Percentiles rank a stretch among this genome's conserved stretches.
phyloP scores from a whole-genome alignment of 2,888 invertebrate species.

The Lepidochitona cinerea region DNA sequence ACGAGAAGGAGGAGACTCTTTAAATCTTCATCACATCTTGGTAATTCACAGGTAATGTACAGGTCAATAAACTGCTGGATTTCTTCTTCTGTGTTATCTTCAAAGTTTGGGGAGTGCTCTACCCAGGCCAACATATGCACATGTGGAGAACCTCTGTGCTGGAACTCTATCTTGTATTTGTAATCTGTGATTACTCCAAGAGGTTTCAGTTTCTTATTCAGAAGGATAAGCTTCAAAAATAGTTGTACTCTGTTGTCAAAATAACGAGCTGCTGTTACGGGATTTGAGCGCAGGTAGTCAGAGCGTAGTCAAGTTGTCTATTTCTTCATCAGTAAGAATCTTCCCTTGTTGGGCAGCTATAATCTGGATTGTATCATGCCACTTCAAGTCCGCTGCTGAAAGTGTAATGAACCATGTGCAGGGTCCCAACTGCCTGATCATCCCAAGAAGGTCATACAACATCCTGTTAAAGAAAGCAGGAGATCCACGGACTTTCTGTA shows the following conservation, averaged over 20 bases:
- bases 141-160: constrained; percentile 8
- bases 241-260: neutral
- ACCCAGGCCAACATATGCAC: neutral
- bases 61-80: neutral
- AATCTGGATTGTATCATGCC: neutral
- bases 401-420: constrained; percentile 7
- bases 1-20: neutral
- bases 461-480: constrained; percentile 5
- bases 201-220: neutral
- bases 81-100: neutral
- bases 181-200: neutral
- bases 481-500: constrained; percentile 5
- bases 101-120: neutral
- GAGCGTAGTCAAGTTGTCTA: neutral
- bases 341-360: constrained; percentile 2
- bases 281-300: neutral
- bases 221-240: neutral
- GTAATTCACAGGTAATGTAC: neutral
- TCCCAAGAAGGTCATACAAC: constrained; percentile 4
- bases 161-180: constrained; percentile 8
- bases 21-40: neutral
- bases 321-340: neutral
- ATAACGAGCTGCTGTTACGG: neutral
- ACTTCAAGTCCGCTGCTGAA: constrained; percentile 4
- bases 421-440: neutral